Evolutionary conservation across 2,888 invertebrate genomes (phyloP).

Genomic region (Ophonus ardosiacus): DNA sequence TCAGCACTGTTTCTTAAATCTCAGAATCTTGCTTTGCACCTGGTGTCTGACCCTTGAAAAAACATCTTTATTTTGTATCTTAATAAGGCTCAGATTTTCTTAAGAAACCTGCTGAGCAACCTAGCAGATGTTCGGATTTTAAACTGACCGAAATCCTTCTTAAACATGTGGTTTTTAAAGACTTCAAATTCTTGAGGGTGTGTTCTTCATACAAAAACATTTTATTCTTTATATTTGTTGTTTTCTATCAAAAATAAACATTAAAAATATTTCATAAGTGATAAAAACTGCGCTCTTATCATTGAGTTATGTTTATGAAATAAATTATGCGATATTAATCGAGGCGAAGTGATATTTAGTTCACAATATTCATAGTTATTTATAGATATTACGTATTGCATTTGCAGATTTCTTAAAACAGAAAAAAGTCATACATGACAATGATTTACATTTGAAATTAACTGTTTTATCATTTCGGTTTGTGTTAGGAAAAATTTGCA

Average conservation of each 20-base stretch:
- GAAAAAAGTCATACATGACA: neutral
- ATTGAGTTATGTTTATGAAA: constrained; percentile 1
- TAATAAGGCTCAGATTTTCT: constrained; percentile 2
- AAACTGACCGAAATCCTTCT: constrained; percentile 14
- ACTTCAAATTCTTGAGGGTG: neutral
- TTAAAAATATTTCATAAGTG: neutral
- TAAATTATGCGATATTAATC: constrained; percentile 12
- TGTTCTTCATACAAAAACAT: neutral
- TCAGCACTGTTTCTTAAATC: neutral
- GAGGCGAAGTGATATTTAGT: neutral
- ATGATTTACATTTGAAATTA: neutral
- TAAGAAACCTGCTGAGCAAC: constrained; percentile 12
- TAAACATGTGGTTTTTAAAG: neutral
- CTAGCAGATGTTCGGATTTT: constrained; percentile 28
- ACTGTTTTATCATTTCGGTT: neutral
- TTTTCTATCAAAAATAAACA: neutral
- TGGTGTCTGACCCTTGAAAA: constrained; percentile 7
- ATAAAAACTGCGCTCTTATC: neutral
- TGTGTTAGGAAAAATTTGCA: neutral
- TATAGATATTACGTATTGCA: constrained; percentile 21
- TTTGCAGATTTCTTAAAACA: constrained; percentile 29
- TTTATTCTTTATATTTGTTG: neutral
- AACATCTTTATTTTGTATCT: neutral
- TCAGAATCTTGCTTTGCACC: constrained; percentile 14
- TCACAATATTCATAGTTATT: constrained; percentile 16